phyloP scores from a whole-genome alignment of 23 tunicate genomes.

The Clavelina lepadiformis region DNA sequence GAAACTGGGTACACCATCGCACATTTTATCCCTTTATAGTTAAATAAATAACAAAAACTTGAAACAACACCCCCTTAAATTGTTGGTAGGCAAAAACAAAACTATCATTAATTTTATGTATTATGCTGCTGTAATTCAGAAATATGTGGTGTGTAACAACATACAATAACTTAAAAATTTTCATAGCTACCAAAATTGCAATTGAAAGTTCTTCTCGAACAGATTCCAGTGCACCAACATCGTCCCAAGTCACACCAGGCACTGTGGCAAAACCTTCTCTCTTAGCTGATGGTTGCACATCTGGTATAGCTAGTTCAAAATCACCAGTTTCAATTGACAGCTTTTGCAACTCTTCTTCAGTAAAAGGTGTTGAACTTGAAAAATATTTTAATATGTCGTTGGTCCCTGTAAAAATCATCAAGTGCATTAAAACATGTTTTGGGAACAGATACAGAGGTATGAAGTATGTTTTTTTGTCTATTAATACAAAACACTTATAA shows the following conservation, averaged over 20 bases:
- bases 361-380: conserved; percentile 9
- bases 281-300: conserved; percentile 80
- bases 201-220: conserved; percentile 77
- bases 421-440: background rate
- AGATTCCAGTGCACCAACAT: conserved; percentile 79
- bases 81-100: too few relatives aligned
- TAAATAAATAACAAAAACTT: too few relatives aligned
- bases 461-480: background rate
- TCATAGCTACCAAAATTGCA: conserved; percentile 61
- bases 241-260: conserved; percentile 88
- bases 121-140: too few relatives aligned
- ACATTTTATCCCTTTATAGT: too few relatives aligned
- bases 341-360: conserved; percentile 18
- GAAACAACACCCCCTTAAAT: too few relatives aligned
- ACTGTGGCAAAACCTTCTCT: conserved; percentile 94
- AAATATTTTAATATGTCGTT: conserved; percentile 8
- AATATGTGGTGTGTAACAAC: too few relatives aligned
- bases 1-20: too few relatives aligned
- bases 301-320: conserved; percentile 51
- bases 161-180: too few relatives aligned
- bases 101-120: too few relatives aligned
- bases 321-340: conserved; percentile 55
- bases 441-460: background rate
- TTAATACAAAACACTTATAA: background rate
- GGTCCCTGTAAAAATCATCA: too few relatives aligned